Percentiles rank a stretch among this genome's conserved stretches.
Conservation (phyloP, 2,113 vertebrate genomes). For the Bagarius yarrelli region DNA sequence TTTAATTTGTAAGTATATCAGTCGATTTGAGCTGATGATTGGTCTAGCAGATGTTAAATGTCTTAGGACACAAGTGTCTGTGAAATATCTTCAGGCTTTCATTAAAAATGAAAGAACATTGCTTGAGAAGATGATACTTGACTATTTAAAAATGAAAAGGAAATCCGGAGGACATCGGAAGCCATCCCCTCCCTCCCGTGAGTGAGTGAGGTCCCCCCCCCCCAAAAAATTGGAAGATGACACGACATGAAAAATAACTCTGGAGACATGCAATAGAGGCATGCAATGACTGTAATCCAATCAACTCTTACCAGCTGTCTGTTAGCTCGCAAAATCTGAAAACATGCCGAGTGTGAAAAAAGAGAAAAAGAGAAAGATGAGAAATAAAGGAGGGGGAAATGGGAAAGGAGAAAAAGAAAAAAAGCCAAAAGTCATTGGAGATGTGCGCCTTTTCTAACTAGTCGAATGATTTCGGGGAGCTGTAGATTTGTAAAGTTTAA, state of each 20-base stretch:
- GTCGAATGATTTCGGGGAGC: neutral
- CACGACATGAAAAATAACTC: slow-evolving; percentile 12
- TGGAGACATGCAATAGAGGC: slow-evolving; percentile 44
- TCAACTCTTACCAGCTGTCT: slow-evolving; percentile 89
- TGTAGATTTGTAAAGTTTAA: neutral
- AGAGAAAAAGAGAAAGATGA: slow-evolving; percentile 68
- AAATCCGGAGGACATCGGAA: slow-evolving; percentile 25
- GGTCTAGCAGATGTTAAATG: slow-evolving; percentile 18
- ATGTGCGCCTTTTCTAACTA: neutral
- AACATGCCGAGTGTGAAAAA: slow-evolving; percentile 81
- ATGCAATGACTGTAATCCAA: slow-evolving; percentile 64
- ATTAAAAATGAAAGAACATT: slow-evolving; percentile 12
- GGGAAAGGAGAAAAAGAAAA: slow-evolving; percentile 18
- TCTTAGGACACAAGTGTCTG: neutral
- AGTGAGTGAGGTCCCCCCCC: neutral
- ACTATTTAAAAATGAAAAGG: slow-evolving; percentile 6
- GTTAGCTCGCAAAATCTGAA: slow-evolving; percentile 90
- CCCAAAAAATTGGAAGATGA: slow-evolving; percentile 27
- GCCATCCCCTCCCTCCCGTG: neutral
- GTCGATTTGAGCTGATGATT: neutral
- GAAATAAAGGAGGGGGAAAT: slow-evolving; percentile 59
- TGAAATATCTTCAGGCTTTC: slow-evolving; percentile 7
- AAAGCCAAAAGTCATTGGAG: slow-evolving; percentile 11
- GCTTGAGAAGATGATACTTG: neutral
- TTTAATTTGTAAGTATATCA: neutral